Evolutionary conservation across 2,113 vertebrate genomes (phyloP), one percentile per base, ranked within the genome.

Genomic region (Anseranas semipalmata): DNA sequence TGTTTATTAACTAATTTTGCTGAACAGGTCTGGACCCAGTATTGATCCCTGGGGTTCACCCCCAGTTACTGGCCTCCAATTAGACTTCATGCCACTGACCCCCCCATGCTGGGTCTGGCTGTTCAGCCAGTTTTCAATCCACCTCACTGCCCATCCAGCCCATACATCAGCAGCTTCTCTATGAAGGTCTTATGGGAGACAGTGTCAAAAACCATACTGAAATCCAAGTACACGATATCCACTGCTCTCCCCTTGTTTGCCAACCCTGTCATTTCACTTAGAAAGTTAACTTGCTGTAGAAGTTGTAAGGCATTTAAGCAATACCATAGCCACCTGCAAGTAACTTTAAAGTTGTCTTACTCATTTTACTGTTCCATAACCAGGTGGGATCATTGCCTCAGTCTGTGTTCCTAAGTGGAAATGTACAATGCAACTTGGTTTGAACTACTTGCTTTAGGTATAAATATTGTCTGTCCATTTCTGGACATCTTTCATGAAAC

Each of bases 61-160:
- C n/a, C 5, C 18, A 33, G 32, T 58, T 72, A 24, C 43, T 15
- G 43, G 32, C 32, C 7, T 72, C 27, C 11, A 18, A 7, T 12
- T 63, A 21, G 30, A 4, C 72, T 65, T 43, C 10, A 15, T 53
- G 67, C 30, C 20, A 27, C 28, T 14, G 15, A 33, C 33, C 18
- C 24, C 19, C 7, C 8, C 18, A 6, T 13, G 68, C 15, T 43
- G 17, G n/a, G 15, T 55, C 39, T 0, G 1, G 46, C 16, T 4
- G 5, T 70, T 63, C 35, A 56, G 9, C 33, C 16, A 67, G 15
- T 52, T 71, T 72, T 65, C n/a, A 24, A 1, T 33, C 32, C 5
- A 18, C 18, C 41, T 74, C 15, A 12, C 15, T 53, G 32, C 45
- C 66, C 10, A 14, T 41, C 33, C n/a, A 88, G 37, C 27, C 41